phyloP scores from a whole-genome alignment of 1,140 invertebrate species.

The Drosophila mauritiana region DNA sequence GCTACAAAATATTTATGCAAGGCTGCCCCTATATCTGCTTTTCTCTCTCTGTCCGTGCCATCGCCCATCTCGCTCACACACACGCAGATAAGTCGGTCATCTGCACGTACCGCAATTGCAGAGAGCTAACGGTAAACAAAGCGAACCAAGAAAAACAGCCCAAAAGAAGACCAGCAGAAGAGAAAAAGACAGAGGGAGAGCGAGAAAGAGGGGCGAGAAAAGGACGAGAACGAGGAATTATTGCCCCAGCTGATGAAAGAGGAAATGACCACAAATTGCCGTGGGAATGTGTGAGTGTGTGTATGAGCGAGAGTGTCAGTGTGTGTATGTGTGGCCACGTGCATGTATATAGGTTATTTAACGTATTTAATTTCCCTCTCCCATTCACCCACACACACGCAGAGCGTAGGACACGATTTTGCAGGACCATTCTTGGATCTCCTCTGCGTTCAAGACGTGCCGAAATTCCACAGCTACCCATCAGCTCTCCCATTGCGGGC shows the following conservation, averaged over 20 bases:
- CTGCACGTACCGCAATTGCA: constrained; percentile 47
- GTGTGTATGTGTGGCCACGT: constrained; percentile 26
- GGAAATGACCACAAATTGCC: constrained; percentile 81
- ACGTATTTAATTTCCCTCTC: constrained; percentile 73
- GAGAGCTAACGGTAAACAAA: constrained; percentile 46
- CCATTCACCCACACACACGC: background rate
- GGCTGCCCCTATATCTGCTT: constrained; percentile 8
- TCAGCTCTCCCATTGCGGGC: constrained; percentile 6
- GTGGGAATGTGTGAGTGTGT: constrained; percentile 39
- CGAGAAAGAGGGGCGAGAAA: background rate
- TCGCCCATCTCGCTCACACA: constrained; percentile 10
- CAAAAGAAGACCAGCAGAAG: constrained; percentile 7
- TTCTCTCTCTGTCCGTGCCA: background rate
- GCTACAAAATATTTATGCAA: constrained; percentile 55
- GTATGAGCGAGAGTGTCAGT: background rate
- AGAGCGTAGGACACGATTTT: constrained; percentile 29
- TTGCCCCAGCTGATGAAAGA: constrained; percentile 77
- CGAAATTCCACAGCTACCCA: constrained; percentile 32
- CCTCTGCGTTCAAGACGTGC: constrained; percentile 26
- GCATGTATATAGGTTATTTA: constrained; percentile 57
- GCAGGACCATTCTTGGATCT: constrained; percentile 40
- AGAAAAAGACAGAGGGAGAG: background rate
- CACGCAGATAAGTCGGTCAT: constrained; percentile 24
- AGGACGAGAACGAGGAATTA: constrained; percentile 49
- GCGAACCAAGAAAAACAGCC: constrained; percentile 37